Evolutionary conservation across 2,113 vertebrate species (phyloP).

Genomic region (Brachionichthys hirsutus): DNA sequence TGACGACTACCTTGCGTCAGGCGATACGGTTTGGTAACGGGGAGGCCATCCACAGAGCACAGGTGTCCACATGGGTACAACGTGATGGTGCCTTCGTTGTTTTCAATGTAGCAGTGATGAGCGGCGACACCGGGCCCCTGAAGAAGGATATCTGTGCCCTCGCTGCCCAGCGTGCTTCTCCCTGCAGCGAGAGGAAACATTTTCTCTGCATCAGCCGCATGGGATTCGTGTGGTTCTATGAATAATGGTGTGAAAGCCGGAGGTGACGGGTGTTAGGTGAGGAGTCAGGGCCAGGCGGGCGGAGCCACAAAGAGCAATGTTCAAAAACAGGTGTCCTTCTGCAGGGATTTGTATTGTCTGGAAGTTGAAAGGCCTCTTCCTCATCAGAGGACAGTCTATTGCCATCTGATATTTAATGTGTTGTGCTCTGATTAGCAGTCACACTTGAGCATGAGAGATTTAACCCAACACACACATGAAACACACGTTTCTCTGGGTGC

Average conservation of each 20-base stretch:
- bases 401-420: slow-evolving; percentile 12
- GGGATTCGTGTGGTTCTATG: slow-evolving; percentile 6
- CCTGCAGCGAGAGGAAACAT: slow-evolving; percentile 74
- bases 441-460: slow-evolving; percentile 2
- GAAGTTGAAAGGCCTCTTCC: slow-evolving; percentile 21
- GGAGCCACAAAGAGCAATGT: slow-evolving; percentile 15
- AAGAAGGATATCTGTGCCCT: slow-evolving; percentile 83
- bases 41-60: slow-evolving; percentile 85
- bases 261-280: slow-evolving; percentile 2
- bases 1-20: slow-evolving; percentile 87
- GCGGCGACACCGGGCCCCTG: slow-evolving; percentile 83
- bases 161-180: slow-evolving; percentile 85
- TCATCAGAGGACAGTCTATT: slow-evolving; percentile 9
- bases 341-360: slow-evolving; percentile 11
- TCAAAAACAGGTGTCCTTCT: slow-evolving; percentile 42
- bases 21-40: slow-evolving; percentile 78
- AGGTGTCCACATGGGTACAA: slow-evolving; percentile 89
- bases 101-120: slow-evolving; percentile 93
- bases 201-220: slow-evolving; percentile 33
- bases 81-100: slow-evolving; percentile 81
- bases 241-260: slow-evolving; percentile 33
- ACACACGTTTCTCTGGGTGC: slow-evolving; percentile 3
- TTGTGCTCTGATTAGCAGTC: slow-evolving; percentile 15
- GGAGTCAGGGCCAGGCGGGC: slow-evolving; percentile 30
- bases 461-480: neutral